Base-by-base conservation (phyloP, 2,888 invertebrate species). In the Automeris io region DNA sequence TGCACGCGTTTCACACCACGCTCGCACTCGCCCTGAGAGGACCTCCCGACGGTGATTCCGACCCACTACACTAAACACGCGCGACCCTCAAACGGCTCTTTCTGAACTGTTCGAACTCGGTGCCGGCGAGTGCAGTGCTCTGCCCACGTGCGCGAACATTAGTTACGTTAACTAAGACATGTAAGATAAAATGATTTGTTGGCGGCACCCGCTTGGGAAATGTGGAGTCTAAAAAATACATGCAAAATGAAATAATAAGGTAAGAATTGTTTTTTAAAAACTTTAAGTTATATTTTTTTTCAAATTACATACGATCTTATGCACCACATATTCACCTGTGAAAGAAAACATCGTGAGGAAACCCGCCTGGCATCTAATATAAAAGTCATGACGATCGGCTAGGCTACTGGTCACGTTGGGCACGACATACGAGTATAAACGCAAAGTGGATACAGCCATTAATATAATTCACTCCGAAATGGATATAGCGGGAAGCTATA, bases 191-290 rank as follows among this genome's bases (percentile, higher is more conserved):
- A 54, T 55, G 51, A 54, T 61, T 54, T 57, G 61, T 64, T 74
- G 68, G 64, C 57, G 53, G 46, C 60, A 18, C 52, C 63, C 61
- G 61, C 57, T 60, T 58, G 55, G 60, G 63, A 57, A 63, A 80
- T 79, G 81, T 65, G 69, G 71, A 55, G 62, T 60, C 61, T 55
- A 61, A 57, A 57, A 56, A 48, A 54, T 51, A 54, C 66, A 54
- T 68, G 65, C 71, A 80, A 75, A 65, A 85, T 86, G 85, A 83
- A 82, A 85, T 81, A 82, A 77, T 77, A 74, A 81, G 82, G 85
- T 86, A 47, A 75, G 78, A 42, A 51, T 40, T 40, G 18, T 7
- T n/a, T 4, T 5, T n/a, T n/a, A n/a, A n/a, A n/a, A n/a, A n/a
- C n/a, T n/a, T n/a, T n/a, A n/a, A n/a, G n/a, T n/a, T n/a, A n/a